Base-by-base conservation (phyloP, 1,140 invertebrate species). In the Anoplolepis gracilipes region DNA sequence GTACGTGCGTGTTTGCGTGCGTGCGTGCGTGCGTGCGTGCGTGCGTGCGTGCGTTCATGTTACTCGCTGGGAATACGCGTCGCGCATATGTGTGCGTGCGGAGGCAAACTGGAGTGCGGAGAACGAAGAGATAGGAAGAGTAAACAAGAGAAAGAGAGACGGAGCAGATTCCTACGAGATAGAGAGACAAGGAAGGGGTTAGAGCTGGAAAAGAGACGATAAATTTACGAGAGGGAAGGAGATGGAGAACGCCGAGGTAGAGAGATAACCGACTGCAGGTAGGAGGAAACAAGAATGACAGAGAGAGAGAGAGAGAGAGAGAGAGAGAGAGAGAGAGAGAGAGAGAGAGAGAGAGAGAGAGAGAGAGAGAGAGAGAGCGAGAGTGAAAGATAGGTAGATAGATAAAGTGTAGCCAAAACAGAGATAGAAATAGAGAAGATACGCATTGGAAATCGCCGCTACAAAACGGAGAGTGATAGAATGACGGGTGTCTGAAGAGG, bases 271-370 rank as follows among this genome's bases (percentile, higher is more conserved):
- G 78, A 42, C 28, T 72, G 77, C 69, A 55, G 64, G 49, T 42
- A 82, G 78, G 78, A 82, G 75, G 82, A 72, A 84, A 72, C 25
- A 72, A 77, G 78, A 84, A 59, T 55, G 84, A 70, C 39, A 53
- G 46, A 30, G 42, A 42, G 53, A 72, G 49, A 61, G 57, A 16
- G 8, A 19, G 79, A 30, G 22, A 69, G 53, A 7, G 6, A 81
- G 65, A 73, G 36, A 65, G 61, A 82, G 55, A 33, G 28, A 73
- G 84, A 78, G 46, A 16, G 75, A 46, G 49, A 79, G 53, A 65
- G 36, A 79, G 62, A 79, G 49, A 53, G 46, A 30, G 42, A 42
- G 53, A 72, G 49, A 61, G 57, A 16, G 8, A 19, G 79, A n/a
- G n/a, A n/a, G n/a, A n/a, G n/a, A n/a, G n/a, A n/a, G 25, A 5